Percentiles rank a stretch among this genome's conserved stretches.
Conservation (phyloP, 64 coral and sea anemone species). For the Acropora yongei region DNA sequence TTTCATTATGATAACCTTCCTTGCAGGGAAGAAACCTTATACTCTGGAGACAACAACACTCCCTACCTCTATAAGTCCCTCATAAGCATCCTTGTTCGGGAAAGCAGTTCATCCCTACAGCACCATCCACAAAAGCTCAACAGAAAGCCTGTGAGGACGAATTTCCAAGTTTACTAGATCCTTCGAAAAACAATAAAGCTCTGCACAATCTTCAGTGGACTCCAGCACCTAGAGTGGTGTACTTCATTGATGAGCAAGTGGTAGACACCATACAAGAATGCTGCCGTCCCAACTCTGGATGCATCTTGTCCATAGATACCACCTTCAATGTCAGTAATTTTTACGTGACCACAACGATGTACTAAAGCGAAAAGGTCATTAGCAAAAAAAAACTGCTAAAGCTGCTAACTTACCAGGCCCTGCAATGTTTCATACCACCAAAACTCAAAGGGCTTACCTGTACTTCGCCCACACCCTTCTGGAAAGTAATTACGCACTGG, state of each 20-base stretch:
- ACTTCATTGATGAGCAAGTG: conserved; percentile 39
- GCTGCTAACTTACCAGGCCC: conserved; percentile 49
- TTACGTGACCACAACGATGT: conserved; percentile 53
- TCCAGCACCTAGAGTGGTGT: conserved; percentile 54
- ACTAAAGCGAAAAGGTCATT: conserved; percentile 53
- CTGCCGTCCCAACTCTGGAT: conserved; percentile 14
- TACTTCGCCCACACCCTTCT: conserved; percentile 67
- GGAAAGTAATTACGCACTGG: conserved; percentile 17
- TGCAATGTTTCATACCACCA: conserved; percentile 64
- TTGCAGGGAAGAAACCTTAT: no score
- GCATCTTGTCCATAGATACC: conserved; percentile 52
- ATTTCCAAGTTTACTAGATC: conserved; percentile 30
- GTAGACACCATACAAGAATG: conserved; percentile 53
- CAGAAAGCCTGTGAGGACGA: not conserved
- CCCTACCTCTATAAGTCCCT: no score
- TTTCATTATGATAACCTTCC: no score
- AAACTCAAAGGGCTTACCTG: conserved; percentile 43
- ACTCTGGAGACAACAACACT: no score
- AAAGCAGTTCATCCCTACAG: no score
- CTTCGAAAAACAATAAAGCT: not conserved
- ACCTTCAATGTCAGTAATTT: conserved; percentile 60
- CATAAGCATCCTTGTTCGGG: no score
- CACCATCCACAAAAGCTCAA: no score
- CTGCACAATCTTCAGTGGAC: conserved; percentile 60
- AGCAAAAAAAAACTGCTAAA: conserved; percentile 22